Percentiles rank a stretch among this genome's conserved stretches.
Evolutionary conservation across 2,888 invertebrate genomes (phyloP).

Genomic region (Cosmopolites sordidus): DNA sequence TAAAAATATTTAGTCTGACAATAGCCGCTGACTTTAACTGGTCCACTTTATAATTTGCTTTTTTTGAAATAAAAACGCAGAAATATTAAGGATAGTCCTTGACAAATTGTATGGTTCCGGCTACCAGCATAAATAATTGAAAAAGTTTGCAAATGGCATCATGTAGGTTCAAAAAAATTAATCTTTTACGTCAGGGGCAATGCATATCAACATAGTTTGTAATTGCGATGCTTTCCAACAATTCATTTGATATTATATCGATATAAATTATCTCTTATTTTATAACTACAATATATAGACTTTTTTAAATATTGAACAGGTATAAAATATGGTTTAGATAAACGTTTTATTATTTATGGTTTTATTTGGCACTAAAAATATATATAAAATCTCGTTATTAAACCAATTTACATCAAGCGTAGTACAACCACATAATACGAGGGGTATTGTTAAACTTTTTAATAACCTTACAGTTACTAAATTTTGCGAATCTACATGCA

Average conservation of each 20-base stretch:
- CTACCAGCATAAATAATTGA: conserved; percentile 3
- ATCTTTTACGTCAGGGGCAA: conserved; percentile 1
- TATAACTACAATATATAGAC: neutral
- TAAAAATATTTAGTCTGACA: conserved; percentile 31
- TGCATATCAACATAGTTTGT: conserved; percentile 1
- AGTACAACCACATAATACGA: too few relatives aligned
- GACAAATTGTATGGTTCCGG: conserved; percentile 7
- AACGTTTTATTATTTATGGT: too few relatives aligned
- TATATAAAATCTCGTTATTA: too few relatives aligned
- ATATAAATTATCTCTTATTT: conserved; percentile 1
- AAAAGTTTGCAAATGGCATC: conserved; percentile 2
- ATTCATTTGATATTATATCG: conserved; percentile 1
- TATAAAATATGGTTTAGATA: too few relatives aligned
- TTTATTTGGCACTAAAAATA: too few relatives aligned
- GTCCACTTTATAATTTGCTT: conserved; percentile 22
- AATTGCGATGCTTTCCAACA: neutral
- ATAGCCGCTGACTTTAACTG: conserved; percentile 5
- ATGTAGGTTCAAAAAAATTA: neutral
- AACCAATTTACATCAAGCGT: too few relatives aligned
- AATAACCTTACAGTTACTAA: too few relatives aligned
- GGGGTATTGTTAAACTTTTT: too few relatives aligned
- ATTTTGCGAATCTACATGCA: too few relatives aligned
- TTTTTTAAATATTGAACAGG: too few relatives aligned
- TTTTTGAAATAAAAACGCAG: conserved; percentile 1
- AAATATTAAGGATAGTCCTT: conserved; percentile 13